Percentiles rank a stretch among this genome's conserved stretches.
Conservation (phyloP, 2,797 vertebrate genomes). For the Gymnoscopelus braueri region DNA sequence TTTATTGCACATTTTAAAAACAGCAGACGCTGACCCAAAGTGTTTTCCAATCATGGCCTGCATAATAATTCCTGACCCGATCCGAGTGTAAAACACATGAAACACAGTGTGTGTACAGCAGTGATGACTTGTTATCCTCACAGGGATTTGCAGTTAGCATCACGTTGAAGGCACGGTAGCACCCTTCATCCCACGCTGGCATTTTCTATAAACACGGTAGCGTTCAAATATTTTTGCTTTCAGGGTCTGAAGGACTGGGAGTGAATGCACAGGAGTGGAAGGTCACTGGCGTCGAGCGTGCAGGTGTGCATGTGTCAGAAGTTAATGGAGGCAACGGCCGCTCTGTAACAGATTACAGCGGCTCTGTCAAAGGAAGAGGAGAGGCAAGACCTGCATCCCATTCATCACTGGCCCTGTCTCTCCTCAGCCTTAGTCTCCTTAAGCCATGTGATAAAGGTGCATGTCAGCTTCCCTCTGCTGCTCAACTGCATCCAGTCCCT, state of each 20-base stretch:
- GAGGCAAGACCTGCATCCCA: conserved; percentile 75
- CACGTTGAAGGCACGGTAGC: no score
- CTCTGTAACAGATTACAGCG: conserved; percentile 82
- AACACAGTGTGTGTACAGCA: no score
- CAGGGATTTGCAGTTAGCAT: no score
- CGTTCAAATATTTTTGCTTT: neutral
- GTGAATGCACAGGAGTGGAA: conserved; percentile 59
- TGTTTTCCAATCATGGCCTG: no score
- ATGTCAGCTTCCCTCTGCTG: conserved; percentile 76
- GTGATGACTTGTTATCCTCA: no score
- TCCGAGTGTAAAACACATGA: no score
- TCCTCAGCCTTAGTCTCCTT: conserved; percentile 75
- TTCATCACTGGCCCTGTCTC: conserved; percentile 79
- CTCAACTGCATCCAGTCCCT: conserved; percentile 77
- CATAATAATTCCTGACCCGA: no score
- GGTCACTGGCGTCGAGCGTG: conserved; percentile 51
- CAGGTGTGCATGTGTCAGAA: conserved; percentile 76
- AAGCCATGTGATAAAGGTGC: conserved; percentile 79
- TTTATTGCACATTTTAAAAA: no score
- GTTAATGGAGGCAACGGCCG: conserved; percentile 79
- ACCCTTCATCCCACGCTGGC: no score
- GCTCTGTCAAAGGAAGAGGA: conserved; percentile 77
- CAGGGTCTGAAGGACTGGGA: conserved; percentile 35
- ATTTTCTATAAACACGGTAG: no score
- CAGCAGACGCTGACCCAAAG: no score